Percentiles rank a stretch among this genome's conserved stretches.
Conservation (phyloP, 2,888 invertebrate genomes). For the Phorcus lineatus region DNA sequence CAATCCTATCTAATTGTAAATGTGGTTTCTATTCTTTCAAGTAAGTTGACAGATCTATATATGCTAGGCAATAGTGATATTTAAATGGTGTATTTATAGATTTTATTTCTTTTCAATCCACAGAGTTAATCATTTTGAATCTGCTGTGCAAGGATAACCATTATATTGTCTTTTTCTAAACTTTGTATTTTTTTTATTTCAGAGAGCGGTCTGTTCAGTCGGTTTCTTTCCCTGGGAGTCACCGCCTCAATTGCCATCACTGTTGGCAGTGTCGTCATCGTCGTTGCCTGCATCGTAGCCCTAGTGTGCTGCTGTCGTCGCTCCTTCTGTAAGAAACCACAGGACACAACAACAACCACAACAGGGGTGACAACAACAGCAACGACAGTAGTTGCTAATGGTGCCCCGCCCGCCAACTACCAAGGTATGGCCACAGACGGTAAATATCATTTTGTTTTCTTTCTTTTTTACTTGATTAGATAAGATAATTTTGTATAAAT, state of each 20-base stretch:
- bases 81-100: too few species aligned
- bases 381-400: slow-evolving; percentile 55
- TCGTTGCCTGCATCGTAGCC: slow-evolving; percentile 68
- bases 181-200: not conserved
- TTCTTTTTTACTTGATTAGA: too few species aligned
- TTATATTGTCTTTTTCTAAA: too few species aligned
- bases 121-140: too few species aligned
- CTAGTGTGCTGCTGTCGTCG: slow-evolving; percentile 70
- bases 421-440: slow-evolving; percentile 25
- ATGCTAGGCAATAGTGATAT: too few species aligned
- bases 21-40: too few species aligned
- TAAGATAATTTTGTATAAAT: too few species aligned
- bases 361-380: slow-evolving; percentile 47
- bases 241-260: slow-evolving; percentile 73
- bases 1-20: too few species aligned
- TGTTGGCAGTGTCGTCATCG: slow-evolving; percentile 70
- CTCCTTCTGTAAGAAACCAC: slow-evolving; percentile 61
- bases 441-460: not conserved
- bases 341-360: slow-evolving; percentile 39
- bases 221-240: slow-evolving; percentile 70
- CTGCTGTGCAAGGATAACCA: too few species aligned
- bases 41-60: too few species aligned
- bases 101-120: too few species aligned
- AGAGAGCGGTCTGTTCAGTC: slow-evolving; percentile 22
- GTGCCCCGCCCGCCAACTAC: slow-evolving; percentile 33